Evolutionary conservation across 2,113 vertebrate genomes (phyloP).

Genomic region (Poicephalus gulielmi): DNA sequence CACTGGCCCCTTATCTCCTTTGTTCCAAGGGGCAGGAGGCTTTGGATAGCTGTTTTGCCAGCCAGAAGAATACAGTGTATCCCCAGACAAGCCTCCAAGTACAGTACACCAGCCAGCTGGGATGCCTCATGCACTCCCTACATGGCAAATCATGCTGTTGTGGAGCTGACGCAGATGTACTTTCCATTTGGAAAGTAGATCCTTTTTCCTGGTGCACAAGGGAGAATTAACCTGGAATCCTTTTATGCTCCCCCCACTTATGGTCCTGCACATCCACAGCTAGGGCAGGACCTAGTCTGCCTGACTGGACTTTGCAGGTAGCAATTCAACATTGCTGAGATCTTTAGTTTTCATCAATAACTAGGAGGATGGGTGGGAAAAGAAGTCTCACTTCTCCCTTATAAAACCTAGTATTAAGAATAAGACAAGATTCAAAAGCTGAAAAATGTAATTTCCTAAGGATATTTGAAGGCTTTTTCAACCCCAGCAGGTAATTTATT

Average conservation of each 20-base stretch:
- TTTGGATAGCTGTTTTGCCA: not conserved
- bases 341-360: not conserved
- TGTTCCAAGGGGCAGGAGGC: not conserved
- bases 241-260: not conserved
- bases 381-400: not conserved
- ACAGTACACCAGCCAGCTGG: not conserved
- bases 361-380: not conserved
- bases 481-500: not conserved
- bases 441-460: not conserved
- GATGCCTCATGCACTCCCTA: not conserved
- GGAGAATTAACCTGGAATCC: not conserved
- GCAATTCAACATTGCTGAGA: not conserved
- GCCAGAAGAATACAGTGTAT: not conserved
- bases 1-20: not conserved
- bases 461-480: not conserved
- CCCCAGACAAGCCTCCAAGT: not conserved
- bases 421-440: not conserved
- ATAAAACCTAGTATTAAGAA: not conserved
- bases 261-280: not conserved
- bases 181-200: not conserved
- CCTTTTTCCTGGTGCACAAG: not conserved
- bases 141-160: not conserved
- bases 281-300: not conserved
- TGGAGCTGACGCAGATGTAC: not conserved
- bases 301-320: not conserved